Evolutionary conservation across 2,888 invertebrate species (phyloP).

Genomic region (Limnephilus auricula): DNA sequence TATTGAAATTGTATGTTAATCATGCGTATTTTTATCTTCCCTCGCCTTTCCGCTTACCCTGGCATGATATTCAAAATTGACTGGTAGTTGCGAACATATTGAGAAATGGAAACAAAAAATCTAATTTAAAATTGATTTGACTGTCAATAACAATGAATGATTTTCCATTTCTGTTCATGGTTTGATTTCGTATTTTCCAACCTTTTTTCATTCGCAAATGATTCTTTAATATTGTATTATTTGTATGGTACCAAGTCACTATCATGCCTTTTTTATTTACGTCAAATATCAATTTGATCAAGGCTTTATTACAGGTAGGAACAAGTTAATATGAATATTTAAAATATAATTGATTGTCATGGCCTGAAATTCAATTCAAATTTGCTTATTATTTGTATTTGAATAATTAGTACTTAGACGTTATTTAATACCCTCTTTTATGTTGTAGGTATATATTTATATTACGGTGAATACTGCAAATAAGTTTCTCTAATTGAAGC

Average conservation of each 20-base stretch:
- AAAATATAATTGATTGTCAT: no score
- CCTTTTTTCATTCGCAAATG: not conserved
- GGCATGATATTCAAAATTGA: not conserved
- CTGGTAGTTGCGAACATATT: not conserved
- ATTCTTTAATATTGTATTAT: not conserved
- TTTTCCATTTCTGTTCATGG: not conserved
- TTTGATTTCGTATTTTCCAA: not conserved
- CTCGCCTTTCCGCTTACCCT: not conserved
- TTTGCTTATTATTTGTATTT: no score
- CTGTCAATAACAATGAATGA: conserved; percentile 2
- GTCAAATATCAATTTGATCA: no score
- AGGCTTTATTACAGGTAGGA: no score
- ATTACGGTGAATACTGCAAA: no score
- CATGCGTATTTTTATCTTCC: not conserved
- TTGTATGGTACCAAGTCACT: not conserved
- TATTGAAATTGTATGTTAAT: no score
- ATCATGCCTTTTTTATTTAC: no score
- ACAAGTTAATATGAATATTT: not conserved
- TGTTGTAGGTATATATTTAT: not conserved
- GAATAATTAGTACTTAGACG: no score
- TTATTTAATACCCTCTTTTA: no score
- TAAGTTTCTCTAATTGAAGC: not conserved
- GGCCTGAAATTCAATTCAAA: no score
- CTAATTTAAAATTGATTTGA: not conserved
- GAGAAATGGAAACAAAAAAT: not conserved